Base-by-base conservation (phyloP, 2,888 invertebrate genomes). In the Heliconius erato region DNA sequence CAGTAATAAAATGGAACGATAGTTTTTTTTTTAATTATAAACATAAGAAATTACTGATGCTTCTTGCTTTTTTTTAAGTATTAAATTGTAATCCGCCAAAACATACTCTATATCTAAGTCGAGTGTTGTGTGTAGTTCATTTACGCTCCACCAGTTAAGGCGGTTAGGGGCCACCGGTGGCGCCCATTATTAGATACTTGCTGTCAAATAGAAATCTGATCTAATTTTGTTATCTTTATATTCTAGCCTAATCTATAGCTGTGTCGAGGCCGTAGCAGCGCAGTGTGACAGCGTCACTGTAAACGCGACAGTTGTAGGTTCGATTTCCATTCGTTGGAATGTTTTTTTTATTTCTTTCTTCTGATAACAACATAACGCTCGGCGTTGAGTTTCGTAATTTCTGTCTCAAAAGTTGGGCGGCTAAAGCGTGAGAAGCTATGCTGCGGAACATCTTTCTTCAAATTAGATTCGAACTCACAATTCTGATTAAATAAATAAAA, bases 101-200 rank as follows among this genome's bases (percentile, higher is more conserved):
- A 63, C 63, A 65, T 11, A 11, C 26, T 26, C 12, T 12, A 44
- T 26, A 49, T 44, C 28, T 59, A 59, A 54, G 54, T 74, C 19
- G 49, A 28, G 49, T 49, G 32, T 74, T 76, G 76, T 16, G 44
- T 44, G 72, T 44, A 72, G 32, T 76, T 32, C 59, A n/a, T 59
- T 28, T 35, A 35, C 28, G 32, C 32, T 54, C 23, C 59, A 76
- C 16, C 35, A 35, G 54, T 54, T 59, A 76, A 59, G 59, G 26
- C 32, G 54, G 59, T n/a, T 32, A 74, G 74, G 23, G 35, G 76
- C 76, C 76, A 76, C 59, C 54, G 59, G 65, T 40, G 77, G 40
- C 40, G 65, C 54, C 32, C 14, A 54, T 26, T 32, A 54, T 28
- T 12, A 63, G 26, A 6, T 19, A 23, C 28, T 26, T 49, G 26